phyloP scores from a whole-genome alignment of 2,113 vertebrate species.

The Oceanites oceanicus region DNA sequence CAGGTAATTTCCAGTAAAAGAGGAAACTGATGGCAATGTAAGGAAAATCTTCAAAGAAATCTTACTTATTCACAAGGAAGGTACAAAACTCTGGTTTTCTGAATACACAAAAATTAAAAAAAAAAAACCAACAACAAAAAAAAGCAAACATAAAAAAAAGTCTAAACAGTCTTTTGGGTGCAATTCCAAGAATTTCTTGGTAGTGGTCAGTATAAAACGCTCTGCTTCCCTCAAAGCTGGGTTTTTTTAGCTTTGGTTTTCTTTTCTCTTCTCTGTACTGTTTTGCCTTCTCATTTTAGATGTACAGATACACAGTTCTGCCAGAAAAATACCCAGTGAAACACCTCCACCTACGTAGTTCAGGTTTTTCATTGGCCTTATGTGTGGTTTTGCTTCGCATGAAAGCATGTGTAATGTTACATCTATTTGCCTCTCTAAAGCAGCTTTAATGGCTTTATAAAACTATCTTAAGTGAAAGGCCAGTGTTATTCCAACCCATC shows the following conservation, averaged over 20 bases:
- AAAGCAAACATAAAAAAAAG: background rate
- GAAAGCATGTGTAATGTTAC: background rate
- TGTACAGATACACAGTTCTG: background rate
- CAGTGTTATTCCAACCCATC: background rate
- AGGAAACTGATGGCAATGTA: background rate
- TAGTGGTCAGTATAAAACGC: background rate
- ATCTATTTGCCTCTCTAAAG: background rate
- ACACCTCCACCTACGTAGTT: background rate
- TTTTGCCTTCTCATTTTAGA: background rate
- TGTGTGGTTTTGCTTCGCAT: rapidly evolving
- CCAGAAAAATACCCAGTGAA: background rate
- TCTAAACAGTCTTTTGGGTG: background rate
- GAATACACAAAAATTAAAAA: background rate
- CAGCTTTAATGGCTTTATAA: background rate
- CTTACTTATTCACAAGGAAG: background rate
- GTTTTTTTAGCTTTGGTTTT: background rate
- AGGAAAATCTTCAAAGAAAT: background rate
- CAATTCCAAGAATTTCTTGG: background rate
- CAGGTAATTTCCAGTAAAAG: background rate
- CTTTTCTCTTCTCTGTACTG: background rate
- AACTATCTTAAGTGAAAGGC: background rate
- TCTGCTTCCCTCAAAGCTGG: background rate
- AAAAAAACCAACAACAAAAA: no score
- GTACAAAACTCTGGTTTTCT: background rate
- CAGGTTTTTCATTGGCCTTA: background rate